Evolutionary conservation across 92 coral and sea anemone genomes (phyloP), one percentile per base, ranked within the genome.

Genomic region (Blastomussa wellsi): DNA sequence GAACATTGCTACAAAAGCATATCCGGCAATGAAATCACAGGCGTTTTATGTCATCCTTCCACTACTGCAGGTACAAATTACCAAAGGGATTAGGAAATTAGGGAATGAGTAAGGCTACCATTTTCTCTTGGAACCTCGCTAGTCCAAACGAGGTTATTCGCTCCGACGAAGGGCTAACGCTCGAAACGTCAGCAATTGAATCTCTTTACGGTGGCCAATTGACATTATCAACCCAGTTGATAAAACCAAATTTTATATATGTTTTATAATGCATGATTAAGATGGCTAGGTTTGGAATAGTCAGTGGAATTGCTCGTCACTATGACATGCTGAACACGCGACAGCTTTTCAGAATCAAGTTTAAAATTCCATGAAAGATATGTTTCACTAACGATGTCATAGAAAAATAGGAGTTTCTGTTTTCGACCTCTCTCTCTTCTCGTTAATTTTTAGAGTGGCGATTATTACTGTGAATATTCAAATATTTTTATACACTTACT

Each of bases 51-150:
- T 33, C 19, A 12, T 38, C 33, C 17, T 55, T 55, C 9, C 28
- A 33, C 66, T 76, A 4, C 15, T 77, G 51, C 81, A 77, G 81
- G 81, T 77, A 77, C 29, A 69, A 20, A 35, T 17, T 20, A 11
- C 5, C 32, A 7, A 33, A 33, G 5, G 49, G 42, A 77, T 77
- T 35, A 35, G 33, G 19, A 33, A 31, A 35, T 77, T 55, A 35
- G 22, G 49, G 15, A 9, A n/a, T n/a, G n/a, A n/a, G n/a, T n/a
- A n/a, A n/a, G n/a, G n/a, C n/a, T n/a, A n/a, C n/a, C n/a, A n/a
- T n/a, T n/a, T n/a, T n/a, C n/a, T n/a, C n/a, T n/a, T n/a, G n/a
- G n/a, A n/a, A 13, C 49, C 19, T 48, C 4, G 28, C 47, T 9
- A 52, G 31, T 31, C 7, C 69, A 53, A 77, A 77, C n/a, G n/a